phyloP scores from a whole-genome alignment of 2,797 vertebrate genomes.

The Sebastes nivosus region DNA sequence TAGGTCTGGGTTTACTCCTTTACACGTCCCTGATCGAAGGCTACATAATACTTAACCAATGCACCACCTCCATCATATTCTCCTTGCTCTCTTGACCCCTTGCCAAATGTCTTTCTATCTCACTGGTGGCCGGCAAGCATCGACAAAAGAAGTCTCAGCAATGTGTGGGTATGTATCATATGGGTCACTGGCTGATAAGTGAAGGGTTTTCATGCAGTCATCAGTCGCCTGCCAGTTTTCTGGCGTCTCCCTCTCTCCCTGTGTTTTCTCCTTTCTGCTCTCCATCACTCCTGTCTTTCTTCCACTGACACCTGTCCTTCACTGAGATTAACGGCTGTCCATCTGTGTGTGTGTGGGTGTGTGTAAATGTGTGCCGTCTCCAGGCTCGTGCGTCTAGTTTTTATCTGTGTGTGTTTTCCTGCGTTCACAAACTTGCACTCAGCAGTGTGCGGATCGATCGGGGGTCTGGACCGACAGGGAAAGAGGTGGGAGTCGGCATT shows the following conservation, averaged over 20 bases:
- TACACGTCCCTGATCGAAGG: background rate
- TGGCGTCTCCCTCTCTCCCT: slow-evolving; percentile 24
- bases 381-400: background rate
- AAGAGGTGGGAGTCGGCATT: slow-evolving; percentile 51
- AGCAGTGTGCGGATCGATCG: slow-evolving; percentile 27
- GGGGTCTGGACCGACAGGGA: slow-evolving; percentile 10
- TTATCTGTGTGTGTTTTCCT: slow-evolving; percentile 6
- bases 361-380: background rate
- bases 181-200: slow-evolving; percentile 50
- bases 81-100: background rate
- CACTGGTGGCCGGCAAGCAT: background rate
- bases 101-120: slow-evolving; percentile 7
- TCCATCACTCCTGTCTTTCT: slow-evolving; percentile 28
- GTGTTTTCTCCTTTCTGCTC: slow-evolving; percentile 22
- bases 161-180: slow-evolving; percentile 19
- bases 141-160: slow-evolving; percentile 21
- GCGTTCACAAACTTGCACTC: slow-evolving; percentile 22
- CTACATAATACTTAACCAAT: background rate
- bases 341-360: background rate
- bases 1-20: background rate
- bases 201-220: slow-evolving; percentile 45
- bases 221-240: slow-evolving; percentile 41
- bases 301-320: slow-evolving; percentile 52
- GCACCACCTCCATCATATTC: background rate
- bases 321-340: slow-evolving; percentile 25